Evolutionary conservation across 2,113 vertebrate genomes (phyloP), one percentile per base, ranked within the genome.

Genomic region (Leucopsar rothschildi): DNA sequence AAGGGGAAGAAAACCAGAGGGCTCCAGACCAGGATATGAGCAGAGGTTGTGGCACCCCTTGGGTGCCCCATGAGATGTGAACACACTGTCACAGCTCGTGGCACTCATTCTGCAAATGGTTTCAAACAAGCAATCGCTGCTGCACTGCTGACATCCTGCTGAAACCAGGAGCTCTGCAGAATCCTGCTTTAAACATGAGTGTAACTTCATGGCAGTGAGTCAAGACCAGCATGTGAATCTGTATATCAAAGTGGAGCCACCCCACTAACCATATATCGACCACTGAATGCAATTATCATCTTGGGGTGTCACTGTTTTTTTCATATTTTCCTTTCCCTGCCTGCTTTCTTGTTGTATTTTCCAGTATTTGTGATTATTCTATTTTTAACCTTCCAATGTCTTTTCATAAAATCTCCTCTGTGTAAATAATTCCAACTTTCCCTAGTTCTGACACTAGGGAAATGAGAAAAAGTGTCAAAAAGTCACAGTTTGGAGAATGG

Each of bases 351-450:
- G 5, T 85, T 93, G n/a, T 76, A 33, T 92, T 86, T 94, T 82
- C 40, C 44, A 56, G 47, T 86, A 31, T 75, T 91, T 89, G 86
- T 95, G 86, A 72, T 88, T 71, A 63, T 55, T 66, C 55, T 56
- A 11, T 84, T 96, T 95, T 92, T 95, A 91, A 75, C 64, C 44
- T 88, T 49, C 55, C 28, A 9, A 4, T 83, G 60, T 72, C 11
- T 66, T 66, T 91, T 78, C 66, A 53, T 93, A 81, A 89, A 83
- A 76, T 91, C 71, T 83, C 33, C 15, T 66, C 37, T 29, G 0
- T 66, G n/a, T 95, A 88, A 96, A 79, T 91, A 94, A 82, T 90
- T 92, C 53, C 31, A 15, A 42, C 12, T 64, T 88, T 50, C 60
- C 83, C 82, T 86, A 69, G 80, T 77, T 72, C 59, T 95, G 76